Evolutionary conservation across 2,113 vertebrate species (phyloP).

Genomic region (Pandion haliaetus): DNA sequence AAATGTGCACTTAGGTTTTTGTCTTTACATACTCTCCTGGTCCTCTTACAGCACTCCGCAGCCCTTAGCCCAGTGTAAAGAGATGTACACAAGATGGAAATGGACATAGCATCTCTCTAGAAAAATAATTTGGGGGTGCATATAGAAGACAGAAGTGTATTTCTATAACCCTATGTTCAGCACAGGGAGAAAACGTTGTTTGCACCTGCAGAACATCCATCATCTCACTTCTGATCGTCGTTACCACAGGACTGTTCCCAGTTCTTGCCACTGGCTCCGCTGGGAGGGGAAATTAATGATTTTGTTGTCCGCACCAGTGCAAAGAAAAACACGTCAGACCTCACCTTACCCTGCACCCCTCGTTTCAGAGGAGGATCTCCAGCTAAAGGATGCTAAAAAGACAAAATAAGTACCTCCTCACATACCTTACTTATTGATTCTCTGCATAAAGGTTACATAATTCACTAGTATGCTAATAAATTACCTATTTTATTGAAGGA

Average conservation of each 20-base stretch:
- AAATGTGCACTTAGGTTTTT: background rate
- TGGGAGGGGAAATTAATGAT: background rate
- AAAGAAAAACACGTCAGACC: background rate
- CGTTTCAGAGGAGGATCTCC: background rate
- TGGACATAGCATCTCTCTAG: background rate
- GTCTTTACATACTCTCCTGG: background rate
- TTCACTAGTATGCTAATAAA: background rate
- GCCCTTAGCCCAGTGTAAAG: background rate
- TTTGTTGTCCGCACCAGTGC: background rate
- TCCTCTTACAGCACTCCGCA: background rate
- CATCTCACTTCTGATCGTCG: background rate
- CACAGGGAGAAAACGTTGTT: background rate
- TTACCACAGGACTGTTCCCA: background rate
- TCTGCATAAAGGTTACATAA: background rate
- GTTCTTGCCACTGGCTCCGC: background rate
- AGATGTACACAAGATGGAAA: background rate
- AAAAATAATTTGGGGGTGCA: rapidly evolving
- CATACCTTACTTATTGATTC: background rate
- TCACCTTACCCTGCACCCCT: background rate
- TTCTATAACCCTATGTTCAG: background rate
- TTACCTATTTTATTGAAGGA: background rate
- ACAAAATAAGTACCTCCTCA: background rate
- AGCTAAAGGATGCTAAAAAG: background rate
- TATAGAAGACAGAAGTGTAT: background rate
- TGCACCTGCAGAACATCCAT: background rate